Percentiles rank a stretch among this genome's conserved stretches.
Conservation (phyloP, 2,888 invertebrate species). For the Heterodera filipjevi region DNA sequence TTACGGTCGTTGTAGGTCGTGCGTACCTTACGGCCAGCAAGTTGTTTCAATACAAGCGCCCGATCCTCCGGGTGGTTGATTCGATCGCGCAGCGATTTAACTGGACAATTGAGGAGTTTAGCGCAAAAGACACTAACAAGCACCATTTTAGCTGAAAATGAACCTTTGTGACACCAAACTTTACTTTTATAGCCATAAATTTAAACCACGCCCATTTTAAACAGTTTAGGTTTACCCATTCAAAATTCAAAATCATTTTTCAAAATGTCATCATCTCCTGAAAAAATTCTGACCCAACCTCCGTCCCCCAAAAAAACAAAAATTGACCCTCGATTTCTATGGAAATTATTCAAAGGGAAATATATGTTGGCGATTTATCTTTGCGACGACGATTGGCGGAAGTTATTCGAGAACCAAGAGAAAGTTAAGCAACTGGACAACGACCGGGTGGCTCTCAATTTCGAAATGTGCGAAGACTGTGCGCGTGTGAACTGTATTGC, state of each 20-base stretch:
- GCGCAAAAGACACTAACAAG: neutral
- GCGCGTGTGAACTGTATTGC: neutral
- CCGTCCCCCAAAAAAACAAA: neutral
- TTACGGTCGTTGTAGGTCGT: slow-evolving; percentile 6
- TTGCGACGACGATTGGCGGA: neutral
- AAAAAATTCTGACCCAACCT: neutral
- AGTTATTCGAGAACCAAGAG: neutral
- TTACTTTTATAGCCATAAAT: too few relatives aligned
- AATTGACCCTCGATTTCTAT: neutral
- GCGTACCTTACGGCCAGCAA: neutral
- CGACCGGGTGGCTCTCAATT: neutral
- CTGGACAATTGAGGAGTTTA: neutral
- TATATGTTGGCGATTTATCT: neutral
- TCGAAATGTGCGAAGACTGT: slow-evolving; percentile 3
- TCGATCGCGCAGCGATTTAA: neutral
- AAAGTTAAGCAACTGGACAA: neutral
- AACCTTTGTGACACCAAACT: too few relatives aligned
- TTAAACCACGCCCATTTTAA: neutral
- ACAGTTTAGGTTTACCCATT: neutral
- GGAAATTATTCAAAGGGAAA: neutral
- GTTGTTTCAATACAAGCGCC: neutral
- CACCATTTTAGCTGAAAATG: too few relatives aligned
- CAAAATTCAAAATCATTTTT: neutral
- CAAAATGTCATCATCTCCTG: neutral
- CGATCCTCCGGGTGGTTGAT: slow-evolving; percentile 5